These are phyloP conservation scores for Catocala nupta DNA, from an alignment of 2,888 invertebrate species.

Conservation along the genomic window DNA sequence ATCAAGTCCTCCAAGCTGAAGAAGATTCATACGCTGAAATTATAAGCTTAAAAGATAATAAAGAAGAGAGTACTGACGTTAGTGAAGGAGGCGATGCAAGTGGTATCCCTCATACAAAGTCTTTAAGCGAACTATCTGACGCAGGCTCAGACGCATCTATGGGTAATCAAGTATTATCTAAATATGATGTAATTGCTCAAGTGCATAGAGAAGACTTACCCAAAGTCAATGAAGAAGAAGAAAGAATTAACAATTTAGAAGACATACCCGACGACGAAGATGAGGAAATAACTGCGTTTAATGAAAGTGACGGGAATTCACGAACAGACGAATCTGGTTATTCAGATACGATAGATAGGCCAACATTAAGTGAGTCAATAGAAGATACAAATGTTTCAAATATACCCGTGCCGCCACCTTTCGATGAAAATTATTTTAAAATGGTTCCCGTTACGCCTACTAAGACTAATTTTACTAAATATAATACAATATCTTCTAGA, in stretches of 20 bases:
- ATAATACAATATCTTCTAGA: constrained; percentile 60
- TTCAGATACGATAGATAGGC: constrained; percentile 79
- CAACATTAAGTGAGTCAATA: constrained; percentile 64
- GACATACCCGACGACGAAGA: constrained; percentile 52
- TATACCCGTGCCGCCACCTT: constrained; percentile 79
- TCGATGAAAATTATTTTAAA: constrained; percentile 74
- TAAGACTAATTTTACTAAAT: constrained; percentile 48
- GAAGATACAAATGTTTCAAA: constrained; percentile 65
- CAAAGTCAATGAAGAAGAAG: constrained; percentile 76
- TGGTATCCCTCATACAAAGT: constrained; percentile 69
- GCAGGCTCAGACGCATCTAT: constrained; percentile 80
- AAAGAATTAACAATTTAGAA: constrained; percentile 50
- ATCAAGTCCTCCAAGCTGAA: constrained; percentile 83
- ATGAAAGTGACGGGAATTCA: constrained; percentile 78
- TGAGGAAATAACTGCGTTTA: constrained; percentile 73
- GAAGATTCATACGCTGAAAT: constrained; percentile 79
- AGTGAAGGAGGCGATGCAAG: constrained; percentile 54
- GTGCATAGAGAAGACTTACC: constrained; percentile 87
- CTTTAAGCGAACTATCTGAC: constrained; percentile 78
- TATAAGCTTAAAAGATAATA: constrained; percentile 67
- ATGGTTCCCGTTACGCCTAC: constrained; percentile 18
- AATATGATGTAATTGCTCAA: constrained; percentile 87
- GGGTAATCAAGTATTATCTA: constrained; percentile 79
- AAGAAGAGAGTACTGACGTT: constrained; percentile 55
- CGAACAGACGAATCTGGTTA: constrained; percentile 83